These are phyloP conservation scores for Lepidocolaptes lacrymiger DNA, from an alignment of 2,797 vertebrate genomes.

Conservation along the genomic window DNA sequence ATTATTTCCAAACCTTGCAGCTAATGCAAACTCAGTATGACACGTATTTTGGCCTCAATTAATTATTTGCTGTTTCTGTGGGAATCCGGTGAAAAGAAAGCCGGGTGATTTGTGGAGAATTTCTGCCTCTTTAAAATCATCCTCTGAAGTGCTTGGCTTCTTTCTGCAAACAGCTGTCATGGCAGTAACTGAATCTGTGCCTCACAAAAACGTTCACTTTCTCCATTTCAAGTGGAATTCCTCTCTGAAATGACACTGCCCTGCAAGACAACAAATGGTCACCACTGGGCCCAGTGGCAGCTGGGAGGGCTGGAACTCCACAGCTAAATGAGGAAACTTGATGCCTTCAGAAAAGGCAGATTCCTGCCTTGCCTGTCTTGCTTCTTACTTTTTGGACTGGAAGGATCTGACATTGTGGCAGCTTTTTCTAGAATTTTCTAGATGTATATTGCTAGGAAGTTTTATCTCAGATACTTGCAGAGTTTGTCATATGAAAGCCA, in stretches of 20 bases:
- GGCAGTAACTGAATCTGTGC: constrained; percentile 27
- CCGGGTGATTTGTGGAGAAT: background rate
- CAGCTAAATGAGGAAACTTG: constrained; percentile 50
- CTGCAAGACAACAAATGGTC: constrained; percentile 45
- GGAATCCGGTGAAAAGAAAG: background rate
- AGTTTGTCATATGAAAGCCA: background rate
- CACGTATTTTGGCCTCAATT: constrained; percentile 33
- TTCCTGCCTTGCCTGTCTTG: background rate
- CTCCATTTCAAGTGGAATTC: constrained; percentile 54
- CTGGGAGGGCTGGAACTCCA: constrained; percentile 26
- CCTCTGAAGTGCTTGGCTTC: background rate
- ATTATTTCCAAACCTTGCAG: constrained; percentile 61
- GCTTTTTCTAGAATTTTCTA: background rate
- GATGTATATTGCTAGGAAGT: background rate
- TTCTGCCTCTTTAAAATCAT: background rate
- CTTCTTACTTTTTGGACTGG: background rate
- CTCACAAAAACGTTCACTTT: constrained; percentile 55
- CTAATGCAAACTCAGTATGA: background rate
- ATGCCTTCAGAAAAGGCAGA: constrained; percentile 9
- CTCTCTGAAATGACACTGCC: constrained; percentile 25
- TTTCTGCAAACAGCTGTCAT: constrained; percentile 44
- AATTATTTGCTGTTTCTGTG: constrained; percentile 41
- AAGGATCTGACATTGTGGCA: background rate
- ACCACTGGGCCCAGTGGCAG: constrained; percentile 12
- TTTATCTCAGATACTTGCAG: background rate